Evolutionary conservation across 2,888 invertebrate species (phyloP), one percentile per base, ranked within the genome.

Genomic region (Agelastica alni): DNA sequence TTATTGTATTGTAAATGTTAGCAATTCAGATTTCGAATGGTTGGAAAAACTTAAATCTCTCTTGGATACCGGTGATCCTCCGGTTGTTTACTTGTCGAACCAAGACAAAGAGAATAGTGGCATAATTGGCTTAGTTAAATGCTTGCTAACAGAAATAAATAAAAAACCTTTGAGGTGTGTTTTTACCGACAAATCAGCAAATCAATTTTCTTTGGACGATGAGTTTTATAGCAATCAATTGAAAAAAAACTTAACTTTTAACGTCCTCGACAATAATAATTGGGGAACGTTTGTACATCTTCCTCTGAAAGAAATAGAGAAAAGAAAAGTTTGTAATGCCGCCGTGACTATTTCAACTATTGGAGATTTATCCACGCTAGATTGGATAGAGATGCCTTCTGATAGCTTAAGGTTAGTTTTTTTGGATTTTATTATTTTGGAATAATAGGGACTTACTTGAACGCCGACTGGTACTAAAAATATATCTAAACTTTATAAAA

Each of bases 361-460:
- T 3, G 95, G 95, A 46, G 96, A 96, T 73, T 78, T 96, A 45
- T 88, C 90, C 0, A 87, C 91, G 0, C 71, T 96, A 39, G 80
- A 77, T 3, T 93, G 92, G 92, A 76, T 92, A 7, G 86, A 94
- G 72, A 87, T 87, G 1, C 79, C 82, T 0, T 28, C 47, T 1
- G 43, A 51, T 30, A 30, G 49, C 14, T 10, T 14, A 10, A 57
- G 51, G 60, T 65, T 52, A 56, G 56, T 58, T 41, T 10, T n/a
- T n/a, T n/a, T n/a, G n/a, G n/a, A n/a, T n/a, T n/a, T n/a, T n/a
- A n/a, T n/a, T n/a, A n/a, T n/a, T n/a, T n/a, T n/a, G n/a, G n/a
- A n/a, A n/a, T n/a, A n/a, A n/a, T n/a, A n/a, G n/a, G n/a, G n/a
- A n/a, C n/a, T n/a, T n/a, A n/a, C n/a, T n/a, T n/a, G n/a, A n/a